Evolutionary conservation across 2,888 invertebrate species (phyloP).

Genomic region (Exocentrus adspersus): DNA sequence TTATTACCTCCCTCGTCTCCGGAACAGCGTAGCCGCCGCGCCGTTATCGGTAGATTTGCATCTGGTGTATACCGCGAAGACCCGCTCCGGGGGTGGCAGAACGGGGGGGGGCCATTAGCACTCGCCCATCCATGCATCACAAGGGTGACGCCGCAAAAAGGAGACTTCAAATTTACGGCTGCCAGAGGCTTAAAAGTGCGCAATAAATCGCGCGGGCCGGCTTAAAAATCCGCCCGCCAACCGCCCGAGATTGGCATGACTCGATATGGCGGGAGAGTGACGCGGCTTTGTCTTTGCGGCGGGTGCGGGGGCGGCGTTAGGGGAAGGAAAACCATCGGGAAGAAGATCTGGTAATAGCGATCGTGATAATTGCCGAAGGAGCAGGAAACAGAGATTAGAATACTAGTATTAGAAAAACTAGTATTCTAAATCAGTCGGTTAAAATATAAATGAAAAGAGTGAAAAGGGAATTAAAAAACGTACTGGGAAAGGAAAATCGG

Average conservation of each 20-base stretch:
- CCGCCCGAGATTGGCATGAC: constrained; percentile 45
- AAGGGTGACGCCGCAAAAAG: constrained; percentile 57
- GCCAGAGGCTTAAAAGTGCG: constrained; percentile 65
- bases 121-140: constrained; percentile 59
- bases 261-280: constrained; percentile 34
- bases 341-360: too few relatives aligned
- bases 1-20: constrained; percentile 29
- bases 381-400: too few relatives aligned
- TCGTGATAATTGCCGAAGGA: too few relatives aligned
- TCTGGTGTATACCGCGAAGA: constrained; percentile 45
- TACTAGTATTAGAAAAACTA: too few relatives aligned
- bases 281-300: constrained; percentile 11
- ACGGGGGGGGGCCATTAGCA: constrained; percentile 48
- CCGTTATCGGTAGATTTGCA: constrained; percentile 42
- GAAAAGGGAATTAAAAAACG: too few relatives aligned
- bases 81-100: constrained; percentile 26
- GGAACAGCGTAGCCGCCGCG: constrained; percentile 31
- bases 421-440: too few relatives aligned
- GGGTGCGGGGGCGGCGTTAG: background rate
- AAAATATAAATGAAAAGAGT: too few relatives aligned
- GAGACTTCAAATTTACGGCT: constrained; percentile 64
- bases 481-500: too few relatives aligned
- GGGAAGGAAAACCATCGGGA: background rate
- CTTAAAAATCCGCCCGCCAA: constrained; percentile 60
- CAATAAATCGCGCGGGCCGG: constrained; percentile 62